Base-by-base conservation (phyloP, 2,113 vertebrate species). In the Himantopus leucocephalus region DNA sequence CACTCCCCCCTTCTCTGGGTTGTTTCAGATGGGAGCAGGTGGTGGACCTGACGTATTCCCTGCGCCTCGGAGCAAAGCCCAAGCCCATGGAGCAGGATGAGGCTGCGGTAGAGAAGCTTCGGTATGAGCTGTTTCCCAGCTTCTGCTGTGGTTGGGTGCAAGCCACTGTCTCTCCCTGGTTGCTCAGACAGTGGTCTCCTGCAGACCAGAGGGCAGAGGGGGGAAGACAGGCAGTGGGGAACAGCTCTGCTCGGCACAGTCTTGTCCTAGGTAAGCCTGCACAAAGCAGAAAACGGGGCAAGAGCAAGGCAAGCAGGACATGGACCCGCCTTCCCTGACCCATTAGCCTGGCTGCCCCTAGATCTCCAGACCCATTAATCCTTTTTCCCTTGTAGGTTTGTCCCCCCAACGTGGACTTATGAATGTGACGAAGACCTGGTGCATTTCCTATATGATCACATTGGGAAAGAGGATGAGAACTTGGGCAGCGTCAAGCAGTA, bases 371-470 rank as follows among this genome's bases (percentile, higher is more conserved):
- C 48, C 12, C 3, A 9, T 71, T 88, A 72, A 86, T 55, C 62
- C 35, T 5, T 55, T 43, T 85, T 87, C 30, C 23, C 37, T 93
- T 70, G 18, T 97, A 99, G 99, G 91, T 99, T 98, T 90, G 98
- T 99, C 26, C 99, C 99, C 43, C 99, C 99, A 47, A 99, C 99
- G 2, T 99, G 99, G 99, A 98, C 98, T 10, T 99, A 99, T 0
- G 99, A 99, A 97, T 99, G 99, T 62, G 99, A 99, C 4, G 99
- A 99, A 95, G 99, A 99, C 96, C 97, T 99, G 85, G 99, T 99
- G 75, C 99, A 99, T 96, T 99, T 99, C 97, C 98, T 99, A 45
- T 99, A 99, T 18, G 99, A 99, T 88, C 99, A 99, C 94, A 98
- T 99, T 60, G 99, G 99, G 70, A 99, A 99, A 93, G 99, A 99